Evolutionary conservation across 2,113 vertebrate genomes (phyloP).

Genomic region (Recurvirostra avosetta): DNA sequence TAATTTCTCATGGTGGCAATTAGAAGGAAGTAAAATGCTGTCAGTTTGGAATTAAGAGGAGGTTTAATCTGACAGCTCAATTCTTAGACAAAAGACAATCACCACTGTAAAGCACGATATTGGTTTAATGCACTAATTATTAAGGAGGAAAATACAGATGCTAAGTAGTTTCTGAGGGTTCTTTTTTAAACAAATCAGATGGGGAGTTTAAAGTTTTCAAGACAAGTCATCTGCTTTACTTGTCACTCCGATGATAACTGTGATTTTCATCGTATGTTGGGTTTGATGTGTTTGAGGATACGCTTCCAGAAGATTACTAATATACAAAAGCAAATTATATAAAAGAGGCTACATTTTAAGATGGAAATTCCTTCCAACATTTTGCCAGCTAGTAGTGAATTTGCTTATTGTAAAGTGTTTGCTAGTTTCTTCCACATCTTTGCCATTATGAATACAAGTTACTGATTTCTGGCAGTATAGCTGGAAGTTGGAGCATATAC

Average conservation of each 20-base stretch:
- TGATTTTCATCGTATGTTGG: background rate
- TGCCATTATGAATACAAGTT: background rate
- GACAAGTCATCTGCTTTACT: background rate
- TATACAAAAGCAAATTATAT: background rate
- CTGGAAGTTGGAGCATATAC: background rate
- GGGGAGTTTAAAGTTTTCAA: background rate
- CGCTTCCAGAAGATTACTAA: background rate
- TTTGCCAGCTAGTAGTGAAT: background rate
- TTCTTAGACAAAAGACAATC: background rate
- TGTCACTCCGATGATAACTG: background rate
- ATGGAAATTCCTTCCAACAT: background rate
- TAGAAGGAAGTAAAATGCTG: constrained; percentile 1
- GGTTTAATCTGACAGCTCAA: background rate
- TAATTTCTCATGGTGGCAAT: background rate
- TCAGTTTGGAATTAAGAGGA: background rate
- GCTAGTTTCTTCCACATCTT: background rate
- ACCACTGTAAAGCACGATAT: background rate
- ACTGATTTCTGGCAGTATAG: background rate
- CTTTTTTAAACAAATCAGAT: background rate
- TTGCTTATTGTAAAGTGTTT: background rate
- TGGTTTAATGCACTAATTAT: background rate
- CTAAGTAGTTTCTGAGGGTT: background rate
- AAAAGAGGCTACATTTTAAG: background rate
- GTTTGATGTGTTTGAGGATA: background rate
- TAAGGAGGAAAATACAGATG: background rate